phyloP scores from a whole-genome alignment of 2,797 vertebrate species.

The Enteromius unitaeniatus region DNA sequence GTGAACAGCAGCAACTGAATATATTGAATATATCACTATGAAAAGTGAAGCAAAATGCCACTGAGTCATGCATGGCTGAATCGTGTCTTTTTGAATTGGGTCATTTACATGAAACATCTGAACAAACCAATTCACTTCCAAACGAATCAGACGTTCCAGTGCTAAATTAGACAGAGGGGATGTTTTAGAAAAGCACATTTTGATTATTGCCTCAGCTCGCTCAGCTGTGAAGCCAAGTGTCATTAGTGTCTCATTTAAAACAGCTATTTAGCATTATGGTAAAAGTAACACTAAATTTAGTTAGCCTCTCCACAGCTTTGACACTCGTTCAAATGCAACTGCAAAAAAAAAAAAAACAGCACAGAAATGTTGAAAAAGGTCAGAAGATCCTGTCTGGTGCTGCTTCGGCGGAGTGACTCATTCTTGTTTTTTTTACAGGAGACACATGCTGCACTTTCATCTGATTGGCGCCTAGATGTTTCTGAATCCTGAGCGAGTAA shows the following conservation, averaged over 20 bases:
- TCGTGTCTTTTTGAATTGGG: constrained; percentile 1
- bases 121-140: neutral
- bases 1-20: neutral
- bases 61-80: neutral
- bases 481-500: neutral
- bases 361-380: neutral
- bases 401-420: neutral
- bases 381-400: neutral
- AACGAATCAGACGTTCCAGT: neutral
- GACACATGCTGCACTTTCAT: neutral
- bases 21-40: neutral
- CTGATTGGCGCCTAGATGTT: neutral
- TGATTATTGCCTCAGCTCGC: neutral
- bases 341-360: neutral
- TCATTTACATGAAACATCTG: neutral
- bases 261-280: neutral
- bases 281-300: neutral
- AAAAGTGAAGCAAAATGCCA: neutral
- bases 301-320: neutral
- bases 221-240: neutral
- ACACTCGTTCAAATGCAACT: neutral
- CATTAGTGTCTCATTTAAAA: constrained; percentile 3
- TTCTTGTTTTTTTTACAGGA: neutral
- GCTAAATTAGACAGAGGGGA: neutral
- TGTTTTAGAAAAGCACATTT: neutral